Evolutionary conservation across 2,888 invertebrate species (phyloP), one percentile per base, ranked within the genome.

Genomic region (Plutella xylostella): DNA sequence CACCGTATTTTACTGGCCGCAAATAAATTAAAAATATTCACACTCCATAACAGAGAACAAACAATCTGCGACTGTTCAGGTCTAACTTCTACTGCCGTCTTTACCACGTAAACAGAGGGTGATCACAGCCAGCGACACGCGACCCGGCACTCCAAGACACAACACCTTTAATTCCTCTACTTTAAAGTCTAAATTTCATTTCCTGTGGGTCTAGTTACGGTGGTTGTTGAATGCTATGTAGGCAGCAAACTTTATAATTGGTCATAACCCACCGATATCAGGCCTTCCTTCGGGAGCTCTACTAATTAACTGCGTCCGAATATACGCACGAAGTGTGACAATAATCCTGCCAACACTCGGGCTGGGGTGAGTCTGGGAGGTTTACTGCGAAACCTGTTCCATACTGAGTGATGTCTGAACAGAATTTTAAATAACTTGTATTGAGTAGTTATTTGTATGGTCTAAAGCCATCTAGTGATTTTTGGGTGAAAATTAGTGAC

Each of bases 231-330:
- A 15, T 22, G 42, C 31, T 31, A 31, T 30, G 33, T 31, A 7
- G 33, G 39, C 46, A 43, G 37, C 65, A 71, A 80, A 80, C 72
- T 79, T 79, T 79, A 75, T 80, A 80, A 79, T 79, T 80, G 78
- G 76, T 68, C 68, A 67, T 72, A 68, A 65, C 73, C 68, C 70
- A 63, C 67, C 60, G 58, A 73, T 72, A 68, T 64, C 64, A 65
- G 64, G 60, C 68, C 64, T 67, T 65, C 58, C 61, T 56, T 48
- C 50, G 61, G 61, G 61, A 58, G 55, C 54, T 55, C 31, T 42
- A 53, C 68, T 78, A 75, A 78, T 79, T 79, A 77, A 76, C 72
- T 63, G 28, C 28, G 28, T 3, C 28, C 28, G 28, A 12, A 3
- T 28, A n/a, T 28, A 28, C 28, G 28, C 28, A 28, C 28, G 3